Evolutionary conservation across 2,888 invertebrate genomes (phyloP), one percentile per base, ranked within the genome.

Genomic region (Drosophila quinaria): DNA sequence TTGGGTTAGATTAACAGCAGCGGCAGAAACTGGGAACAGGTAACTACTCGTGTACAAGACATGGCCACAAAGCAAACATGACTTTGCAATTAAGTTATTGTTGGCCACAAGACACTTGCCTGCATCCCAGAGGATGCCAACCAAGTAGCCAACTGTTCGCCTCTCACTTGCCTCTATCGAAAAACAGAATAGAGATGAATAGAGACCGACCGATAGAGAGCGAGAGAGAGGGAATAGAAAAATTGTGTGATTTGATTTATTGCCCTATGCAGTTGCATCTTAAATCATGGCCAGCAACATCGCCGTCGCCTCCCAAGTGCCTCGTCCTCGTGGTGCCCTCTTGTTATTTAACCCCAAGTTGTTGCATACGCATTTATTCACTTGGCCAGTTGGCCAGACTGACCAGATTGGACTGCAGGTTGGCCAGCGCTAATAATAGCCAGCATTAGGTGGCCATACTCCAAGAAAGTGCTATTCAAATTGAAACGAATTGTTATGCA

Each of bases 51-150:
- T 69, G 64, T 65, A 47, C 52, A 62, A 70, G 65, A 67, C 72
- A 73, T 63, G 74, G 47, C 83, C 82, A 77, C 82, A 84, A 77
- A 67, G 74, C 78, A 81, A 84, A 88, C 90, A 90, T 86, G 90
- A 91, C 88, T 91, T 86, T 88, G 90, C 91, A 90, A 90, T 90
- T 90, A 90, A 89, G 84, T 87, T 87, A 89, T 88, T 91, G 83
- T 79, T 78, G 73, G 72, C 63, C 73, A 70, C 70, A 67, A 76
- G 74, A 63, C 67, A 74, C 65, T 42, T 66, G 67, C 55, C 55
- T 54, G 59, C 66, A 64, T 66, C 62, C 42, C 49, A 62, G 60
- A 41, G 59, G 39, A 25, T 25, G 25, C 25, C 42, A 64, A 41
- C 50, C 63, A 66, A 60, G 68, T 11, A 42, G 19, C 19, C 46